These are phyloP conservation scores for Germaria angustata DNA, from an alignment of 2,888 invertebrate genomes.

Conservation along the genomic window DNA sequence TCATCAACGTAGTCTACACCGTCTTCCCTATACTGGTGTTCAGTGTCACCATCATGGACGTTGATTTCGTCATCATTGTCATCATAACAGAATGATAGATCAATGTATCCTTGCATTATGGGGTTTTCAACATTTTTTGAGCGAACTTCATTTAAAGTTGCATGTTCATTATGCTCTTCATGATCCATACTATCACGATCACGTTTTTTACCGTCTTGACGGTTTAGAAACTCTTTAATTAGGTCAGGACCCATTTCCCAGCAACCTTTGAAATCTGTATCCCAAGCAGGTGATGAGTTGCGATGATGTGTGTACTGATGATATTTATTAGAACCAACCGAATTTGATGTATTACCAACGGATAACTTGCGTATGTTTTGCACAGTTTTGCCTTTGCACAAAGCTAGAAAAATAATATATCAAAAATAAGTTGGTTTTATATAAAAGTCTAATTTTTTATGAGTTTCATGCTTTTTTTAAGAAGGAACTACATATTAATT, in stretches of 20 bases:
- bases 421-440: no score
- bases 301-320: slow-evolving; percentile 64
- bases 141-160: slow-evolving; percentile 58
- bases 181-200: slow-evolving; percentile 73
- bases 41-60: neutral
- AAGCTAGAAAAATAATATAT: slow-evolving; percentile 63
- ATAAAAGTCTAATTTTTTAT: no score
- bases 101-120: slow-evolving; percentile 53
- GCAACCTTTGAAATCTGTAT: slow-evolving; percentile 77
- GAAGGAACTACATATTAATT: no score
- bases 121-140: slow-evolving; percentile 45
- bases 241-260: slow-evolving; percentile 78
- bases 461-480: no score
- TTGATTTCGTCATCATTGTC: slow-evolving; percentile 52
- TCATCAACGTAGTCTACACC: slow-evolving; percentile 60
- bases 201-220: slow-evolving; percentile 73
- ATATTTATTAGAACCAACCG: slow-evolving; percentile 45
- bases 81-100: slow-evolving; percentile 70
- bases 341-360: slow-evolving; percentile 39
- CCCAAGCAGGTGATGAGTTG: slow-evolving; percentile 74
- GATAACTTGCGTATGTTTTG: slow-evolving; percentile 71
- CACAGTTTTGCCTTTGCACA: slow-evolving; percentile 72
- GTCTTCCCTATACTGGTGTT: neutral
- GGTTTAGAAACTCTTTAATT: slow-evolving; percentile 75
- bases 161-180: slow-evolving; percentile 41